Conservation (phyloP, 2,797 vertebrate species). For the Perdix hodgsoniae region DNA sequence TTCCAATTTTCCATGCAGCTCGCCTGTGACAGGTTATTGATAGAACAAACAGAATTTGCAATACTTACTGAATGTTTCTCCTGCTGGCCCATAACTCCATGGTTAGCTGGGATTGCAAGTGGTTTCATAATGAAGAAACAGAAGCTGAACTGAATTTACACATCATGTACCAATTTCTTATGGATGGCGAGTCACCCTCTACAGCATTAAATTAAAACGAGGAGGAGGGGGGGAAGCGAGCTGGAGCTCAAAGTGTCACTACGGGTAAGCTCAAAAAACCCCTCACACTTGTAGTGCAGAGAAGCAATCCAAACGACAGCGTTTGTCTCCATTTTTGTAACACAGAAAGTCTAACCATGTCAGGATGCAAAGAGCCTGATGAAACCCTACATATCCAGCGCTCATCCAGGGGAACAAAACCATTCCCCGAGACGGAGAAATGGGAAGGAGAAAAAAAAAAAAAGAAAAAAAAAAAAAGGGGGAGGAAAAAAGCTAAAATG, state of each 20-base stretch:
- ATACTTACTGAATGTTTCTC: slow-evolving; percentile 97
- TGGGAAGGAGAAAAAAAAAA: slow-evolving; percentile 53
- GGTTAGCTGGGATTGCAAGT: slow-evolving; percentile 93
- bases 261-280: slow-evolving; percentile 77
- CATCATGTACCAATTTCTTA: slow-evolving; percentile 88
- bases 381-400: slow-evolving; percentile 78
- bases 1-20: slow-evolving; percentile 67
- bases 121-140: slow-evolving; percentile 97
- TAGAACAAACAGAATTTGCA: slow-evolving; percentile 74
- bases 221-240: slow-evolving; percentile 71
- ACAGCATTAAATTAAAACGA: slow-evolving; percentile 78
- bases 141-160: slow-evolving; percentile 87
- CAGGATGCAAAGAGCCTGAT: slow-evolving; percentile 67
- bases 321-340: slow-evolving; percentile 82
- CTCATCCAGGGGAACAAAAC: slow-evolving; percentile 78
- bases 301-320: slow-evolving; percentile 78
- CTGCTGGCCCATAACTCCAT: slow-evolving; percentile 97
- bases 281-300: slow-evolving; percentile 79
- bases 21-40: slow-evolving; percentile 56
- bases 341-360: slow-evolving; percentile 77
- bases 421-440: slow-evolving; percentile 77
- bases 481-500: slow-evolving; percentile 90
- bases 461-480: slow-evolving; percentile 75
- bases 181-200: slow-evolving; percentile 81
- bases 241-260: slow-evolving; percentile 85